phyloP scores from a whole-genome alignment of 2,888 invertebrate species.

The Hirtodrosophila confusa region DNA sequence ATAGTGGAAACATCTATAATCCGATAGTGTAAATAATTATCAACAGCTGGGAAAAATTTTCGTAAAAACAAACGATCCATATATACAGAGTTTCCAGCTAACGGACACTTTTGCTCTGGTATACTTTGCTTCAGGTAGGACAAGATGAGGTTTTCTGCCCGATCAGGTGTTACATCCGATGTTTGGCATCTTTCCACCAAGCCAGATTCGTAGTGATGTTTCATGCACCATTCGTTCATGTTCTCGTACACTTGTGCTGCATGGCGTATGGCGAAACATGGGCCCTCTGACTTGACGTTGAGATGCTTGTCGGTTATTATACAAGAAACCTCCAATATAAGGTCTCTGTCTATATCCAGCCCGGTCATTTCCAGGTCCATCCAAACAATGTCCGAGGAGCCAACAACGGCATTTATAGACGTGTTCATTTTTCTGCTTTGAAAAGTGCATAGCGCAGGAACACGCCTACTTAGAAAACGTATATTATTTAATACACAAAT shows the following conservation, averaged over 20 bases:
- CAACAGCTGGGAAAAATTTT: constrained; percentile 91
- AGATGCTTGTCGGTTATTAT: constrained; percentile 93
- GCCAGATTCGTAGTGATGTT: constrained; percentile 93
- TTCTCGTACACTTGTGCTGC: constrained; percentile 88
- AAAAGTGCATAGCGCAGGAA: not conserved
- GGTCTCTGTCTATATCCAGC: constrained; percentile 89
- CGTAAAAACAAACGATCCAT: constrained; percentile 93
- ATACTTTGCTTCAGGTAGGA: constrained; percentile 87
- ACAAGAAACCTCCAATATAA: constrained; percentile 95
- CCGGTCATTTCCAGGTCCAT: constrained; percentile 96
- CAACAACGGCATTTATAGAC: not conserved
- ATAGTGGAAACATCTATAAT: constrained; percentile 96
- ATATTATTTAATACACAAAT: constrained; percentile 21
- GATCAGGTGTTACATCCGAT: constrained; percentile 87
- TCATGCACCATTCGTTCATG: constrained; percentile 94
- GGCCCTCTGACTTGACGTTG: constrained; percentile 90
- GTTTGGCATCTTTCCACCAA: constrained; percentile 89
- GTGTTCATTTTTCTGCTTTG: constrained; percentile 42
- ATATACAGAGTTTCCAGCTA: constrained; percentile 95
- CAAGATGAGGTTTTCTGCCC: constrained; percentile 90
- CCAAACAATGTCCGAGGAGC: constrained; percentile 87
- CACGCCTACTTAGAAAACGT: constrained; percentile 6
- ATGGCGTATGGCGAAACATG: constrained; percentile 91
- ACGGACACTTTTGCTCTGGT: constrained; percentile 87
- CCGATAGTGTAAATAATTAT: constrained; percentile 94